phyloP scores from a whole-genome alignment of 1,140 invertebrate genomes.

The Sesamia nonagrioides region DNA sequence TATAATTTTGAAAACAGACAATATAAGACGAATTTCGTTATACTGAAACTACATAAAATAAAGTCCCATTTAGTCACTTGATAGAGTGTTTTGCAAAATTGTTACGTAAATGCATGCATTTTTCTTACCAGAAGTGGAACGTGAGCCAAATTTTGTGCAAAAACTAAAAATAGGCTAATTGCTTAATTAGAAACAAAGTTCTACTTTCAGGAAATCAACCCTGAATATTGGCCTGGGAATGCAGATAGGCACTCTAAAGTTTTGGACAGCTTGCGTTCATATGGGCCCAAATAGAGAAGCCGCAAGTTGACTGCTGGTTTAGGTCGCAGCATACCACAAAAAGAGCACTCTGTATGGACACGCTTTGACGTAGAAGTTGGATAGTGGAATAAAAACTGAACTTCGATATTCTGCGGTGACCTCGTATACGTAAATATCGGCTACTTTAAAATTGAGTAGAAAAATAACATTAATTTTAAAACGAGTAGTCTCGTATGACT shows the following conservation, averaged over 20 bases:
- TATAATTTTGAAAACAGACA: neutral
- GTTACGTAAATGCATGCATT: slow-evolving; percentile 31
- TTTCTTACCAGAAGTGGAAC: slow-evolving; percentile 19
- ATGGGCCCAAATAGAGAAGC: slow-evolving; percentile 42
- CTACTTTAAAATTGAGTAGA: slow-evolving; percentile 27
- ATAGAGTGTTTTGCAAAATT: slow-evolving; percentile 2
- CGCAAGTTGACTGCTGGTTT: slow-evolving; percentile 42
- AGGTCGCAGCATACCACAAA: slow-evolving; percentile 33
- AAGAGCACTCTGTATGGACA: slow-evolving; percentile 40
- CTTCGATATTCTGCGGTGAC: slow-evolving; percentile 16
- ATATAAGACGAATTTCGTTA: neutral
- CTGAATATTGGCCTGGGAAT: slow-evolving; percentile 25
- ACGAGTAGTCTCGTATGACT: neutral
- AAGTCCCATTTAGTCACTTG: neutral
- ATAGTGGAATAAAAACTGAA: slow-evolving; percentile 39
- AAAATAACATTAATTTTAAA: slow-evolving; percentile 10
- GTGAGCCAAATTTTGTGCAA: slow-evolving; percentile 16
- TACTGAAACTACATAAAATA: slow-evolving; percentile 8
- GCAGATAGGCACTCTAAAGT: slow-evolving; percentile 27
- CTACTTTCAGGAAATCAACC: slow-evolving; percentile 30
- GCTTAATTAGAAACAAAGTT: slow-evolving; percentile 44
- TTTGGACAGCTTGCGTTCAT: slow-evolving; percentile 4
- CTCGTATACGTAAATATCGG: slow-evolving; percentile 11
- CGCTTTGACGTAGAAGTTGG: slow-evolving; percentile 46
- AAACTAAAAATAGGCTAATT: slow-evolving; percentile 44